Conservation (phyloP, 2,888 invertebrate genomes). For the Andrena bicolor region DNA sequence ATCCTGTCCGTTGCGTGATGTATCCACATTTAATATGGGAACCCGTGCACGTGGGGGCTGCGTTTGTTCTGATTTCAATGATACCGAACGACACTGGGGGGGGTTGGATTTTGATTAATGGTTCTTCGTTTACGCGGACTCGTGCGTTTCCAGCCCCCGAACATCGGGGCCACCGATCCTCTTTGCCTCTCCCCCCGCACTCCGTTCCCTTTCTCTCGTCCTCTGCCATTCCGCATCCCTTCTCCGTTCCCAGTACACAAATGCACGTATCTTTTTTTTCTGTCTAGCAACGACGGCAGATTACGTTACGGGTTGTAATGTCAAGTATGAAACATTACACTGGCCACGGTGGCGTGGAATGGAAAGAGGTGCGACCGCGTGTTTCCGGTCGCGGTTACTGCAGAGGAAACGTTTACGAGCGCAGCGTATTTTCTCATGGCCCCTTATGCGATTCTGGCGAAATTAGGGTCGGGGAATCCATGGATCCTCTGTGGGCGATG, state of each 20-base stretch:
- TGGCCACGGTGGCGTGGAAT: conserved; percentile 45
- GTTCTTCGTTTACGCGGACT: conserved; percentile 67
- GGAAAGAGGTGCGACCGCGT: conserved; percentile 49
- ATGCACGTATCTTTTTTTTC: conserved; percentile 2
- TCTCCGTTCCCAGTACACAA: too few species aligned
- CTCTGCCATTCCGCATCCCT: not conserved
- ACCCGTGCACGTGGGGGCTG: conserved; percentile 61
- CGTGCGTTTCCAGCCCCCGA: conserved; percentile 57
- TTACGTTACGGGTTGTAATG: conserved; percentile 67
- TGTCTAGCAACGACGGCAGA: conserved; percentile 44
- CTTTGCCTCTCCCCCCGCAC: not conserved
- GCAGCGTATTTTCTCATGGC: conserved; percentile 7
- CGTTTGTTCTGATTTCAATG: conserved; percentile 75
- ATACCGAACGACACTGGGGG: conserved; percentile 68
- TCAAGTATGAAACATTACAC: conserved; percentile 72
- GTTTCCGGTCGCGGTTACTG: conserved; percentile 49
- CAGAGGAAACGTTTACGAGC: conserved; percentile 21
- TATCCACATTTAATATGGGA: conserved; percentile 74
- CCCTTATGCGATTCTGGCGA: conserved; percentile 26
- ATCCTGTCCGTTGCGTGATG: conserved; percentile 70
- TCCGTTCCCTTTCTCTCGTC: not conserved
- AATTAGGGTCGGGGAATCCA: conserved; percentile 32
- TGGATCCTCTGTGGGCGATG: not conserved
- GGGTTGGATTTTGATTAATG: conserved; percentile 72
- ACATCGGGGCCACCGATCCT: conserved; percentile 13